phyloP scores from a whole-genome alignment of 2,888 invertebrate genomes.

The Neoitamus cyanurus region DNA sequence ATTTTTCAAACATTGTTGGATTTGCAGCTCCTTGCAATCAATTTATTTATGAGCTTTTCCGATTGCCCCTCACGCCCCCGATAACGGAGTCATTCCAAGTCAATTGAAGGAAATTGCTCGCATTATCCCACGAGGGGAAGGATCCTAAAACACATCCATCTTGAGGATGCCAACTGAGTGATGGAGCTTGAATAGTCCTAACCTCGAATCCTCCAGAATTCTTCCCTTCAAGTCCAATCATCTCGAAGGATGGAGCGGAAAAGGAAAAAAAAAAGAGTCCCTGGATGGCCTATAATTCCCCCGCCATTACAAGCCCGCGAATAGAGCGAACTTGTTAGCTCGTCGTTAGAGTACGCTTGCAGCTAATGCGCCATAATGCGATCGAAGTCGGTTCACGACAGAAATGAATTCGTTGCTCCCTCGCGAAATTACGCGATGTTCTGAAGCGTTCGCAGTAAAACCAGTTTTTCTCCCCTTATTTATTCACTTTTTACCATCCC shows the following conservation, averaged over 20 bases:
- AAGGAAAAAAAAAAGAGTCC: not conserved
- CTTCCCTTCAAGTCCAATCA: not conserved
- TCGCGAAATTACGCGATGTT: not conserved
- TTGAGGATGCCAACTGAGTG: not conserved
- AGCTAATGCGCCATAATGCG: not conserved
- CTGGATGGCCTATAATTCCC: not conserved
- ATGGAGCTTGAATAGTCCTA: not conserved
- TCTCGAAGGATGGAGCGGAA: not conserved
- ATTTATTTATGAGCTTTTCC: no score
- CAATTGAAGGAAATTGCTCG: not conserved
- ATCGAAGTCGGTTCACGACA: not conserved
- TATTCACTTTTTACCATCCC: not conserved
- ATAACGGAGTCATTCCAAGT: not conserved
- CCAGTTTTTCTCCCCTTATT: not conserved
- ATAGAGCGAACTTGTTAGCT: not conserved
- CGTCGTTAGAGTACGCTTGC: not conserved
- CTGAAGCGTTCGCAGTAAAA: not conserved
- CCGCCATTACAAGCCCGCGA: not conserved
- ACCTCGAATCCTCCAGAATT: not conserved
- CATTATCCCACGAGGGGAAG: not conserved
- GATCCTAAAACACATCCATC: not conserved
- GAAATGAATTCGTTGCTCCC: not conserved
- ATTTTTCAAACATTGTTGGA: no score
- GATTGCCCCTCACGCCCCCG: no score
- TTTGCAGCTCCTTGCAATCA: no score